A percentile compares a stretch with the other conserved stretches of the same genome.
Evolutionary conservation across 2,888 invertebrate species (phyloP).

Genomic region (Choristoneura rosaceana): DNA sequence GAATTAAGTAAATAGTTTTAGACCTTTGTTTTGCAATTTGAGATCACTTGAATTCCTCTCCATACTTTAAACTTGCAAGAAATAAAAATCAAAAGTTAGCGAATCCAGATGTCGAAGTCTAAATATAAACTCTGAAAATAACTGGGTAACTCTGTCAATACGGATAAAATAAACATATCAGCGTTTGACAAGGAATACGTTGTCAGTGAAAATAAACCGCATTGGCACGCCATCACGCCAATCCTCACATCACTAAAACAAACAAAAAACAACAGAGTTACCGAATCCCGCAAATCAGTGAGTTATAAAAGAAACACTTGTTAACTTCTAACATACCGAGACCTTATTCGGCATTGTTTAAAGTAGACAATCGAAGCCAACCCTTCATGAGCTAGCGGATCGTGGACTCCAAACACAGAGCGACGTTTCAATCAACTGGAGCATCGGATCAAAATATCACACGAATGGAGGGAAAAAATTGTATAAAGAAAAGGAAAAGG

Average conservation of each 20-base stretch:
- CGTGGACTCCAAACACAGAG: slow-evolving; percentile 1
- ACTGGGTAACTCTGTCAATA: slow-evolving; percentile 2
- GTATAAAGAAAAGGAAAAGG: slow-evolving; percentile 32
- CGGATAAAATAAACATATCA: slow-evolving; percentile 4
- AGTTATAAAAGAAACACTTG: neutral
- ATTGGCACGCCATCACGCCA: neutral
- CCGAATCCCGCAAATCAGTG: slow-evolving; percentile 6
- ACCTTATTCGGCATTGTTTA: neutral
- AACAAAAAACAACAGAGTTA: neutral
- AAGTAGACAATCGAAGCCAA: neutral
- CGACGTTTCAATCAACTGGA: neutral
- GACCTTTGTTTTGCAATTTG: neutral
- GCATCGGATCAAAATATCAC: slow-evolving; percentile 29
- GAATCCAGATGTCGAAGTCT: neutral
- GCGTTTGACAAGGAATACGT: slow-evolving; percentile 1
- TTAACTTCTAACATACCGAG: neutral
- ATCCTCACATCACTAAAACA: slow-evolving; percentile 1
- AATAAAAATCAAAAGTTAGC: neutral
- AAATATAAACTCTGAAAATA: neutral
- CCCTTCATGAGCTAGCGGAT: neutral
- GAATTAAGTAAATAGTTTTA: neutral
- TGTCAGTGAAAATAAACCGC: neutral
- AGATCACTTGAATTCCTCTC: neutral
- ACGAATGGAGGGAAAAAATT: slow-evolving; percentile 6
- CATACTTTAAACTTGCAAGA: neutral